Conservation (phyloP, 2,113 vertebrate species). For the Steatornis caripensis region DNA sequence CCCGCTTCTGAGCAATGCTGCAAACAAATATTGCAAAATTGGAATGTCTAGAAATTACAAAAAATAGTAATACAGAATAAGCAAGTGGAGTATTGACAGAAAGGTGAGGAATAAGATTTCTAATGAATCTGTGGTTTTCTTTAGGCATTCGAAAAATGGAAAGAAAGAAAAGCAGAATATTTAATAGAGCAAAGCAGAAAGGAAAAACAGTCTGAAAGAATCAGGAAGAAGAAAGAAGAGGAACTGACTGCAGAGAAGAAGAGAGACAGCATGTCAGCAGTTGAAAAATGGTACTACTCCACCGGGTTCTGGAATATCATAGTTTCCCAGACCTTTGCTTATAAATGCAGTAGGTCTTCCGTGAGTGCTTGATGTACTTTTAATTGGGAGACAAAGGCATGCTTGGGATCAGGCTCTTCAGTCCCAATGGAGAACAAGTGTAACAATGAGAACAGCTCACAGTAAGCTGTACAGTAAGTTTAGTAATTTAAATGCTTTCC, state of each 20-base stretch:
- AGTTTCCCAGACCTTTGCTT: not conserved
- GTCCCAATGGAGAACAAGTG: not conserved
- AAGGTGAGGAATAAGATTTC: not conserved
- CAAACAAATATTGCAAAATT: not conserved
- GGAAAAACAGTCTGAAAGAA: slow-evolving; percentile 76
- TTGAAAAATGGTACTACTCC: slow-evolving; percentile 84
- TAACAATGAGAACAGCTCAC: not conserved
- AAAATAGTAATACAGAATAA: not conserved
- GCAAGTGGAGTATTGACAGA: not conserved
- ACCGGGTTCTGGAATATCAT: not conserved
- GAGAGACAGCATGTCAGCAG: slow-evolving; percentile 73
- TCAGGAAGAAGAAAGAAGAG: slow-evolving; percentile 75
- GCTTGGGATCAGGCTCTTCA: not conserved
- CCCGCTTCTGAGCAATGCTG: not conserved
- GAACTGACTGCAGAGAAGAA: slow-evolving; percentile 78
- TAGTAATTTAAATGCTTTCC: not conserved
- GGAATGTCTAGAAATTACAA: not conserved
- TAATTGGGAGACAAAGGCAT: not conserved
- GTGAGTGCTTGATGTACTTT: not conserved
- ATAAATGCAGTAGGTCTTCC: not conserved
- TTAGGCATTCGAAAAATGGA: slow-evolving; percentile 94
- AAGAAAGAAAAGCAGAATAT: slow-evolving; percentile 75
- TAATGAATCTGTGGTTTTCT: not conserved
- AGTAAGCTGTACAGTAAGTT: not conserved
- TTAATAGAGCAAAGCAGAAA: slow-evolving; percentile 79